phyloP scores from a whole-genome alignment of 2,888 invertebrate species.

The Spodoptera littoralis region DNA sequence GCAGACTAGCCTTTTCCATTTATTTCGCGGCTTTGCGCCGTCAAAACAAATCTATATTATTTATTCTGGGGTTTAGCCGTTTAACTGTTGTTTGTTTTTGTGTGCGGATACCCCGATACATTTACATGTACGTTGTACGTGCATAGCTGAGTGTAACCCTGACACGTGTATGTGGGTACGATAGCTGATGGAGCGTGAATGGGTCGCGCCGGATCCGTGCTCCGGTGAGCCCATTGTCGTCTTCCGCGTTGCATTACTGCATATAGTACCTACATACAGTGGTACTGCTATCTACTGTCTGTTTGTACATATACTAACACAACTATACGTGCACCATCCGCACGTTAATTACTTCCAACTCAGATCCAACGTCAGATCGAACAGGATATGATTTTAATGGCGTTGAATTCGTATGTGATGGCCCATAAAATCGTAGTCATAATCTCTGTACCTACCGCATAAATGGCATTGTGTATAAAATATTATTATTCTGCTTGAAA shows the following conservation, averaged over 20 bases:
- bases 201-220: conserved; percentile 81
- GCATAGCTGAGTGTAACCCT: conserved; percentile 55
- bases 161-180: conserved; percentile 60
- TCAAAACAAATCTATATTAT: conserved; percentile 52
- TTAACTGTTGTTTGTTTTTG: conserved; percentile 26
- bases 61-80: conserved; percentile 30
- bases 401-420: conserved; percentile 13
- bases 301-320: conserved; percentile 12
- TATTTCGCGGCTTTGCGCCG: conserved; percentile 43
- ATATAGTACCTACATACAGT: conserved; percentile 24
- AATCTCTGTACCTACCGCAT: too few species aligned
- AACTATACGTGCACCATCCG: conserved; percentile 10
- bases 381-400: conserved; percentile 22
- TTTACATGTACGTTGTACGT: conserved; percentile 37
- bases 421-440: conserved; percentile 1
- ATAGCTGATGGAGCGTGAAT: conserved; percentile 82
- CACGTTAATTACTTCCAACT: conserved; percentile 31
- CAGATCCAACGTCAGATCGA: conserved; percentile 9
- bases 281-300: conserved; percentile 13
- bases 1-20: conserved; percentile 37
- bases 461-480: conserved; percentile 1
- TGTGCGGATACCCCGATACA: conserved; percentile 19
- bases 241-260: conserved; percentile 76
- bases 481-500: not conserved
- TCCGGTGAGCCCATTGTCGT: conserved; percentile 80